Evolutionary conservation across 2,797 vertebrate genomes (phyloP).

Genomic region (Lateolabrax maculatus): DNA sequence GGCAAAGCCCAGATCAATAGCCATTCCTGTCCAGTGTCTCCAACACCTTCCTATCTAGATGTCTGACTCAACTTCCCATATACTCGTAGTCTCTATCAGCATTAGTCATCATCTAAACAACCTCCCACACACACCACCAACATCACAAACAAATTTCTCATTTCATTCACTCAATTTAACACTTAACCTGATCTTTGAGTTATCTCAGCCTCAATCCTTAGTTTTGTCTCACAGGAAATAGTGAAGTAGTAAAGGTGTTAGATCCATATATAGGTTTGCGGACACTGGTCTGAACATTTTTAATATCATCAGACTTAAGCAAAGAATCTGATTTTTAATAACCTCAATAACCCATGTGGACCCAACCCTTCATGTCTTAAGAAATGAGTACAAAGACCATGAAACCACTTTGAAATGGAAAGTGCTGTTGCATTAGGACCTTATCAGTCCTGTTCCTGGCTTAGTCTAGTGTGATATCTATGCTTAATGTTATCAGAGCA

Average conservation of each 20-base stretch:
- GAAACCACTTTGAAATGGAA: constrained; percentile 24
- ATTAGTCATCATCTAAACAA: constrained; percentile 18
- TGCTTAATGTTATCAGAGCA: constrained; percentile 45
- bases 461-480: constrained; percentile 42
- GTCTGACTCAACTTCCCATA: constrained; percentile 42
- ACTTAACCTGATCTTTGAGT: constrained; percentile 6
- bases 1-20: constrained; percentile 24
- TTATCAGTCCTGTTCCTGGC: constrained; percentile 44
- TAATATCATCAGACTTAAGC: background rate
- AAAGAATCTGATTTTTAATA: background rate
- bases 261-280: background rate
- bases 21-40: constrained; percentile 13
- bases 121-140: constrained; percentile 1
- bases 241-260: background rate
- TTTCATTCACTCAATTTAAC: constrained; percentile 10
- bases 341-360: background rate
- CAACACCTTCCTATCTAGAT: constrained; percentile 27
- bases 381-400: constrained; percentile 37
- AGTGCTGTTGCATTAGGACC: constrained; percentile 15
- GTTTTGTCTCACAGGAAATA: constrained; percentile 24
- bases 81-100: background rate
- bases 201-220: background rate
- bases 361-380: background rate
- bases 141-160: constrained; percentile 8
- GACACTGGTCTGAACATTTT: background rate